Evolutionary conservation across 2,797 vertebrate species (phyloP), one percentile per base, ranked within the genome.

Genomic region (Syngnathus acus): DNA sequence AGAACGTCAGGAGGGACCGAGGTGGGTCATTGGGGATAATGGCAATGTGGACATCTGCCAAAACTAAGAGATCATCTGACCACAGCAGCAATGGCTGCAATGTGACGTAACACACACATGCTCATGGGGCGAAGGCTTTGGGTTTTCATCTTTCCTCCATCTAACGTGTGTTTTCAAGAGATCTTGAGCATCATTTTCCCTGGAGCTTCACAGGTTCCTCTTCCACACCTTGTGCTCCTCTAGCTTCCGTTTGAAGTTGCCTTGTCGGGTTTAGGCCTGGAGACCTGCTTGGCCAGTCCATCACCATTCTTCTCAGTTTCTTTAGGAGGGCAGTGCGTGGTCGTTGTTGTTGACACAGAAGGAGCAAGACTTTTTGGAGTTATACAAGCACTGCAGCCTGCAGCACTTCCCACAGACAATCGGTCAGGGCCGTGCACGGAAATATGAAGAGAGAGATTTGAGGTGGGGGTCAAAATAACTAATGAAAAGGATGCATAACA

Each of bases 41-140:
- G 54, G 78, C 66, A 65, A 32, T 76, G 11, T 76, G 70, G 79
- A 76, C 81, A 78, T 77, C 74, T 84, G 81, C 77, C 81, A 80
- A 74, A 83, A 58, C 39, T 59, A 53, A 68, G 73, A 74, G 76
- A 78, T 80, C 76, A 80, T 77, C 78, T 70, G 71, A 55, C 68
- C 9, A 9, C 50, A 26, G 38, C 57, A 72, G 66, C 65, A 57
- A 69, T 74, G 67, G 65, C 39, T 53, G 43, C 68, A 67, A 66
- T 62, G 64, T 79, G 72, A 78, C 64, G 74, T 77, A 77, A 78
- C 70, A 68, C 50, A 65, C 50, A 82, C 71, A 78, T 71, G 68
- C 68, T 70, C 78, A 83, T 69, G 64, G 57, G 63, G 67, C 21
- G n/a, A 74, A 66, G 39, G n/a, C 26, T 47, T 67, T 71, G 21